Base-by-base conservation (phyloP, 2,113 vertebrate genomes). In the Semnornis frantzii region DNA sequence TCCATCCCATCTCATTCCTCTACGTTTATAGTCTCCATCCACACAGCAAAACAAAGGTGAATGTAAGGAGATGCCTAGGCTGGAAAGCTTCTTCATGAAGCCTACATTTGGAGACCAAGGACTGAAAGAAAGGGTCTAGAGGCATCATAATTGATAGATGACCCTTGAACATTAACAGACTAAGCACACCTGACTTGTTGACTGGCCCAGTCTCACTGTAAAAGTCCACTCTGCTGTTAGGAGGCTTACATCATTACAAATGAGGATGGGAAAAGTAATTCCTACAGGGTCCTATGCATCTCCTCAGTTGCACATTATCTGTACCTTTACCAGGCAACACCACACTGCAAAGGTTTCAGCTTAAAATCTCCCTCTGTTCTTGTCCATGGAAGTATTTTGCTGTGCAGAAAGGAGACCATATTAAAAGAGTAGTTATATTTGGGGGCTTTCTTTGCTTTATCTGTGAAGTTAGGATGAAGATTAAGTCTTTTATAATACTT, bases 71-170 rank as follows among this genome's bases (percentile, higher is more conserved):
- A 24, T 5, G 14, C n/a, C 46, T n/a, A 10, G 17, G 31, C 31
- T 57, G 66, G 39, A 81, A 75, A 21, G 18, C 3, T 86, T 68
- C 33, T 57, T 31, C 27, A 8, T 13, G 14, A 75, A 60, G 19
- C 27, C 14, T 28, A 8, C 15, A 28, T 39, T 46, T 76, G 58
- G 10, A 7, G 39, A 30, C 10, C 6, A 6, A 66, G 12, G 21
- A 34, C 23, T 76, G 46, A 14, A 30, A 65, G 21, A 13, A 75
- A 80, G 3, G 27, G 10, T 54, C 55, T 15, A 19, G 15, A 15
- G 10, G 0, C 28, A 48, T 19, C 0, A 0, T 9, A 9, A 9
- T 14, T 46, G 12, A 28, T 15, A 48, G 3, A 5, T 6, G 12
- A 21, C 11, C 34, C 42, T 68, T 64, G 76, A 70, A 30, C 69